These are phyloP conservation scores for Sparus aurata DNA, from an alignment of 2,797 vertebrate species.

Conservation along the genomic window DNA sequence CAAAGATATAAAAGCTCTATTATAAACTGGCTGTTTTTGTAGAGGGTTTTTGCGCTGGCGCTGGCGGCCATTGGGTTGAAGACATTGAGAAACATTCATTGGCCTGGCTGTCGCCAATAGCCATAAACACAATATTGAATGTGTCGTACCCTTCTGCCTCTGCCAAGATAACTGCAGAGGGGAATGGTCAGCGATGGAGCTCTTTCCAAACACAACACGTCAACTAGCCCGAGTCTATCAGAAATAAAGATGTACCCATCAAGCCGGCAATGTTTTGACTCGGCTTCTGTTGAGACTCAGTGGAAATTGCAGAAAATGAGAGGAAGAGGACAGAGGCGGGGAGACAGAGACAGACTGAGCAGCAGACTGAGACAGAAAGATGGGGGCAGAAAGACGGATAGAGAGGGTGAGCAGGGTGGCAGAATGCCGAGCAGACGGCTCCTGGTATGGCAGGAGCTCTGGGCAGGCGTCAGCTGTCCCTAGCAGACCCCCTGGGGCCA, in stretches of 20 bases:
- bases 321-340: slow-evolving; percentile 47
- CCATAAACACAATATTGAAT: slow-evolving; percentile 83
- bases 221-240: slow-evolving; percentile 53
- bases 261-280: slow-evolving; percentile 69
- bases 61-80: slow-evolving; percentile 68
- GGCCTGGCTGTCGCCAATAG: slow-evolving; percentile 70
- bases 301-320: slow-evolving; percentile 44
- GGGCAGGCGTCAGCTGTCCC: slow-evolving; percentile 84
- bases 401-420: slow-evolving; percentile 77
- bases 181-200: slow-evolving; percentile 69
- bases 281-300: slow-evolving; percentile 50
- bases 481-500: slow-evolving; percentile 75
- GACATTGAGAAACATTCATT: slow-evolving; percentile 74
- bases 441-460: slow-evolving; percentile 80
- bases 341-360: slow-evolving; percentile 70
- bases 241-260: slow-evolving; percentile 67
- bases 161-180: slow-evolving; percentile 76
- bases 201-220: slow-evolving; percentile 69
- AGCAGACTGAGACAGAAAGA: slow-evolving; percentile 76
- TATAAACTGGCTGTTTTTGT: slow-evolving; percentile 70
- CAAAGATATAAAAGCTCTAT: slow-evolving; percentile 64
- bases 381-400: slow-evolving; percentile 72
- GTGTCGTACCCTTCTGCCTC: slow-evolving; percentile 73
- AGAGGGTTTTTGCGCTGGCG: slow-evolving; percentile 49
- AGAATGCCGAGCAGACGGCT: slow-evolving; percentile 82